Evolutionary conservation across 2,113 vertebrate species (phyloP).

Genomic region (Heliornis fulica): DNA sequence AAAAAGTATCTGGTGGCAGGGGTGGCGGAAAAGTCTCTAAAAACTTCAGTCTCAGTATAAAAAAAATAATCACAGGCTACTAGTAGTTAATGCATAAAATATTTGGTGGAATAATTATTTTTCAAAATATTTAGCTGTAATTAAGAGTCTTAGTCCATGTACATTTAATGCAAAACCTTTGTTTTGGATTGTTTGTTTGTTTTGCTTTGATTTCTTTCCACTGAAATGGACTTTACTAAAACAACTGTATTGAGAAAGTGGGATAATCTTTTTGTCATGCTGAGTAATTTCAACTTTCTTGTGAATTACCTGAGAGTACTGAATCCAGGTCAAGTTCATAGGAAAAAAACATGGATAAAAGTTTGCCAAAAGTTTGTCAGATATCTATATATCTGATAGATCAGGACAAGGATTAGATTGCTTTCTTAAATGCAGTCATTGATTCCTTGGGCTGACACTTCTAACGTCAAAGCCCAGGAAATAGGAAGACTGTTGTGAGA

Average conservation of each 20-base stretch:
- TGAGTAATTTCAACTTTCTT: background rate
- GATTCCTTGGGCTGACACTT: background rate
- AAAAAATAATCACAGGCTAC: rapidly evolving
- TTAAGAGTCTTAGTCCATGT: background rate
- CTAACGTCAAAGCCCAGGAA: background rate
- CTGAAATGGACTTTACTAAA: background rate
- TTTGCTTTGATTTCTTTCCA: background rate
- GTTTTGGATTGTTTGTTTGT: background rate
- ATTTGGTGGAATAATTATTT: background rate
- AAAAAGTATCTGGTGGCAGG: background rate
- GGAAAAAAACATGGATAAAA: background rate
- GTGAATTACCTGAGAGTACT: background rate
- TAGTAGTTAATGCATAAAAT: background rate
- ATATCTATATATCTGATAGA: no score
- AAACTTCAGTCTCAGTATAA: background rate
- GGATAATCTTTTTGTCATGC: background rate
- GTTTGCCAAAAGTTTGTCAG: no score
- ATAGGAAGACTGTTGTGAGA: background rate
- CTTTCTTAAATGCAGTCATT: background rate
- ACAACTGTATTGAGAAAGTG: background rate
- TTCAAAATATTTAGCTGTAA: background rate
- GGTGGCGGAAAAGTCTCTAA: background rate
- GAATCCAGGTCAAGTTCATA: background rate
- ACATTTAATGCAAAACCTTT: background rate
- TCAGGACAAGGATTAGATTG: background rate